phyloP scores from a whole-genome alignment of 2,113 vertebrate species.

The Malaclemys terrapin region DNA sequence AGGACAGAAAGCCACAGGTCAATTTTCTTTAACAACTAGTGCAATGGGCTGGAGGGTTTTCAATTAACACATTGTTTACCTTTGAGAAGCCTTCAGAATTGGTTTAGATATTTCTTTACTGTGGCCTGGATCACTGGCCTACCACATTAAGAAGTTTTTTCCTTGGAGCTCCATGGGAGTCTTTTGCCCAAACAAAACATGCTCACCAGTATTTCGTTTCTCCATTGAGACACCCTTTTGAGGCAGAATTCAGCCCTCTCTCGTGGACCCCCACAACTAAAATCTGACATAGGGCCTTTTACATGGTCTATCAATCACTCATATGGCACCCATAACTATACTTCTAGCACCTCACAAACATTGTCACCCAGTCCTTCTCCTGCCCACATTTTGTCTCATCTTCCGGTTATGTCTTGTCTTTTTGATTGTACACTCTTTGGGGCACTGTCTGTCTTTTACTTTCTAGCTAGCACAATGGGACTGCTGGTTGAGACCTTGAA shows the following conservation, averaged over 20 bases:
- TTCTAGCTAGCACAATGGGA: accelerated
- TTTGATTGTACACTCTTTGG: background rate
- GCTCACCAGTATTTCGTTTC: background rate
- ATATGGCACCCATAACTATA: too few relatives aligned
- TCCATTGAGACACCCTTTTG: background rate
- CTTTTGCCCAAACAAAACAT: background rate
- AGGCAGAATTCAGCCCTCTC: background rate
- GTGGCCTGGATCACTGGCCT: background rate
- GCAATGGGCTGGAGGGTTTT: slow-evolving; percentile 12
- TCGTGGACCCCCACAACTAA: background rate
- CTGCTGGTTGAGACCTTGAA: background rate
- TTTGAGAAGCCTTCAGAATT: background rate
- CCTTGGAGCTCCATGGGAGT: background rate
- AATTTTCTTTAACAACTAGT: background rate
- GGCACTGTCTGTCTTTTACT: background rate
- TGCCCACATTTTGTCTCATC: background rate
- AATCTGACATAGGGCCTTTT: background rate
- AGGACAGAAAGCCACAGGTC: slow-evolving; percentile 12
- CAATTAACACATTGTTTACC: slow-evolving; percentile 18
- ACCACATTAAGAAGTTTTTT: background rate
- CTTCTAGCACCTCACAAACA: background rate
- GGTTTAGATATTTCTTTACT: background rate
- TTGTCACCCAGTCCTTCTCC: background rate
- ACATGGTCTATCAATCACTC: background rate
- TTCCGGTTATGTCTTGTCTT: background rate